A percentile compares a stretch with the other conserved stretches of the same genome.
These are phyloP conservation scores for Polypedilum vanderplanki DNA, from an alignment of 1,140 invertebrate species.

Conservation along the genomic window DNA sequence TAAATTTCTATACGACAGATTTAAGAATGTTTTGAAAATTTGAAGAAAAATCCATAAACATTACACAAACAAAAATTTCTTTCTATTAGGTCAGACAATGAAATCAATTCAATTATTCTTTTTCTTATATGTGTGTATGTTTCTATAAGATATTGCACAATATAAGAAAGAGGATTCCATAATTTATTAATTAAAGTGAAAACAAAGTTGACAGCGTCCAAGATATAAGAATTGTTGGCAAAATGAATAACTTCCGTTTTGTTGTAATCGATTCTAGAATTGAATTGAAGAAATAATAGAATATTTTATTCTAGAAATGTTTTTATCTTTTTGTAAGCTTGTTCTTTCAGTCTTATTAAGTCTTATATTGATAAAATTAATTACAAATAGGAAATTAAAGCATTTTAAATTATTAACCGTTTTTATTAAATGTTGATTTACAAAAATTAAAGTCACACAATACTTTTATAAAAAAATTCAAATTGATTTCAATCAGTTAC, in stretches of 20 bases:
- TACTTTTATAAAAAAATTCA: too few species aligned
- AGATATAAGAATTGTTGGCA: not conserved
- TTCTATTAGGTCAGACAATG: not conserved
- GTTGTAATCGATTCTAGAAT: not conserved
- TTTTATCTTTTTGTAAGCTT: too few species aligned
- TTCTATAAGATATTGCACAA: not conserved
- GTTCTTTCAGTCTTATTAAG: too few species aligned
- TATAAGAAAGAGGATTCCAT: not conserved
- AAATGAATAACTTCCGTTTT: conserved; percentile 4
- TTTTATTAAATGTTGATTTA: too few species aligned
- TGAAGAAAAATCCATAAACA: not conserved
- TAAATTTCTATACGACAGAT: not conserved
- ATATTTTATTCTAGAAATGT: too few species aligned
- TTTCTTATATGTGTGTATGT: not conserved
- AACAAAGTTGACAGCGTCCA: not conserved
- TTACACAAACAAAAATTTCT: not conserved
- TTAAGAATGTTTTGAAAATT: not conserved
- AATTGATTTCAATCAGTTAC: too few species aligned
- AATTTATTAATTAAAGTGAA: conserved; percentile 20
- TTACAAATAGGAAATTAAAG: too few species aligned
- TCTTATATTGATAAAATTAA: too few species aligned
- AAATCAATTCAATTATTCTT: not conserved
- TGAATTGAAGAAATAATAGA: too few species aligned
- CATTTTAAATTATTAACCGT: too few species aligned
- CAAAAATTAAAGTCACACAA: too few species aligned